Conservation (phyloP, 1,140 invertebrate genomes). For the Ylistrum balloti region DNA sequence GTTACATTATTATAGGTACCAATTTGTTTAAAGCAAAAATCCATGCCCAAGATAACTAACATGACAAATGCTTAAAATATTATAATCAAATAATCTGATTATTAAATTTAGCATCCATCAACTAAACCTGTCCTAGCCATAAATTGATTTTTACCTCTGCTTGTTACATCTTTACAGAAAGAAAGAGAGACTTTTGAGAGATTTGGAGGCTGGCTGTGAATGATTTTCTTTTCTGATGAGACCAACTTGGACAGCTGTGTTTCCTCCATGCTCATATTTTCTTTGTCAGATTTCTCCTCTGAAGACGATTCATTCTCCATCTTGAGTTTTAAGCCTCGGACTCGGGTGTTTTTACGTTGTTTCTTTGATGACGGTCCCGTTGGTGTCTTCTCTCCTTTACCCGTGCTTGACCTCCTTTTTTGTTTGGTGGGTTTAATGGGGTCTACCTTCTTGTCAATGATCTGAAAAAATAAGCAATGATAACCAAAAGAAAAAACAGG, state of each 20-base stretch:
- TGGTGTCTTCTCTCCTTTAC: conserved; percentile 66
- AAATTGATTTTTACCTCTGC: conserved; percentile 66
- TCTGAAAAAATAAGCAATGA: conserved; percentile 41
- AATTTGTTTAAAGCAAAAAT: background rate
- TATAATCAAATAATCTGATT: no score
- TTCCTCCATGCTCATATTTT: conserved; percentile 36
- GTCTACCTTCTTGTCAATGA: conserved; percentile 60
- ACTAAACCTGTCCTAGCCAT: no score
- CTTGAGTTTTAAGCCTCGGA: conserved; percentile 47
- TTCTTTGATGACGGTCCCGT: conserved; percentile 62
- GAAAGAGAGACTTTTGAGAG: conserved; percentile 53
- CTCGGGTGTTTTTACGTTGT: conserved; percentile 55
- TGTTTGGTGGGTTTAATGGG: conserved; percentile 62
- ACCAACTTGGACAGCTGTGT: conserved; percentile 3
- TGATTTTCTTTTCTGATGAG: conserved; percentile 45
- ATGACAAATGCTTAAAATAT: background rate
- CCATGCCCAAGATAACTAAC: background rate
- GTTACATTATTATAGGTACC: background rate
- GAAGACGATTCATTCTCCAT: conserved; percentile 48
- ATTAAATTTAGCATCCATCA: no score
- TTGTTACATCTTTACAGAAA: conserved; percentile 73
- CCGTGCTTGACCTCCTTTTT: conserved; percentile 58
- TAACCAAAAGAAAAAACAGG: background rate
- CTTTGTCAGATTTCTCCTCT: conserved; percentile 43
- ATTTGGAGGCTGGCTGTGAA: conserved; percentile 42